Percentiles rank a stretch among this genome's conserved stretches.
These are phyloP conservation scores for Drosophila kohkoa DNA, from an alignment of 1,140 invertebrate species.

Conservation along the genomic window DNA sequence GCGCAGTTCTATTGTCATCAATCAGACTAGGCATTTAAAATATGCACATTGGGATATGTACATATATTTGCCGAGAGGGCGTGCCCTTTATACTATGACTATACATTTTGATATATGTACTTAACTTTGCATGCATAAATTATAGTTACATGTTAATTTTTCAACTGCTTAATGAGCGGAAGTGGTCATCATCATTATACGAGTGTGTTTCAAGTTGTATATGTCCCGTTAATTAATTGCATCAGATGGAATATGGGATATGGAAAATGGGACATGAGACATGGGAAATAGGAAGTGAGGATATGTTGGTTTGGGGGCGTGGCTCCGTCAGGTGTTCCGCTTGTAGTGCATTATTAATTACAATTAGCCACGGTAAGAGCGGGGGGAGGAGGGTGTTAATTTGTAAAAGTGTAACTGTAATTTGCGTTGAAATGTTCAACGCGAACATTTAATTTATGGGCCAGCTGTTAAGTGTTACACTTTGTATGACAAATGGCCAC, in stretches of 20 bases:
- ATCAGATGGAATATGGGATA: conserved; percentile 5
- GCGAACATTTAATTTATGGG: conserved; percentile 68
- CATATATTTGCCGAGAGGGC: neutral
- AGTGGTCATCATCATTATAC: conserved; percentile 74
- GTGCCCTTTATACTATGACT: neutral
- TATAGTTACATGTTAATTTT: conserved; percentile 79
- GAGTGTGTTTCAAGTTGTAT: conserved; percentile 71
- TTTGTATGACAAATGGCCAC: conserved; percentile 76
- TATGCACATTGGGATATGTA: neutral
- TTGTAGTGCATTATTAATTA: conserved; percentile 73
- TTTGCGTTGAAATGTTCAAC: conserved; percentile 64
- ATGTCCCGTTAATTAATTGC: conserved; percentile 69
- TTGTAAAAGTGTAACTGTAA: conserved; percentile 71
- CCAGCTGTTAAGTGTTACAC: conserved; percentile 79
- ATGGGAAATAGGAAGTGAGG: neutral
- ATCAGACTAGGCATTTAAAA: conserved; percentile 3
- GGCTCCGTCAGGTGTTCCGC: conserved; percentile 59
- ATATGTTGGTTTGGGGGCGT: conserved; percentile 39
- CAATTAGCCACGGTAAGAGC: conserved; percentile 55
- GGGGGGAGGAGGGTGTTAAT: conserved; percentile 56
- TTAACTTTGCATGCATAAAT: conserved; percentile 57
- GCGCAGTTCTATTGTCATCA: neutral
- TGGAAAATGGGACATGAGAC: conserved; percentile 47
- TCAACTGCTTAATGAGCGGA: conserved; percentile 84
- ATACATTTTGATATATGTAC: conserved; percentile 36